phyloP scores from a whole-genome alignment of 2,888 invertebrate species.

The Plemyria rubiginata region DNA sequence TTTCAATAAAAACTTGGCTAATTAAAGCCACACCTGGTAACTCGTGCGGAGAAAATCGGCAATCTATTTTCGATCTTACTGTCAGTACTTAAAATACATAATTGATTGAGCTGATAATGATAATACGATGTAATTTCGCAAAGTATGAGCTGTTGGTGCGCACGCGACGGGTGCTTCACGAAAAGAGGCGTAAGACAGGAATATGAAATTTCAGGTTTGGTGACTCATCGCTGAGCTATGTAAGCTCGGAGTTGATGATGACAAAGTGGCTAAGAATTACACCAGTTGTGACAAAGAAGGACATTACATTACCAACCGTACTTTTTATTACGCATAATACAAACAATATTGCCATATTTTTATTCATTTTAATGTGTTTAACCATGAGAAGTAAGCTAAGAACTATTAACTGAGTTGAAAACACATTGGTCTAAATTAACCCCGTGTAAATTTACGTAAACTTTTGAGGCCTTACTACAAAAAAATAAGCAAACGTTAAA shows the following conservation, averaged over 20 bases:
- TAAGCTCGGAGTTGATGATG: neutral
- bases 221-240: slow-evolving; percentile 17
- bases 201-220: slow-evolving; percentile 29
- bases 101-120: slow-evolving; percentile 22
- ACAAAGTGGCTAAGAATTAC: slow-evolving; percentile 11
- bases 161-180: slow-evolving; percentile 52
- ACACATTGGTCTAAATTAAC: too few species aligned
- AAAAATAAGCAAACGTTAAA: too few species aligned
- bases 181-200: slow-evolving; percentile 44
- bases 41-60: slow-evolving; percentile 31
- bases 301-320: neutral
- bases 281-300: neutral
- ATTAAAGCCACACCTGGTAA: slow-evolving; percentile 47
- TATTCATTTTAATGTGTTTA: too few species aligned
- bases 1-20: slow-evolving; percentile 42
- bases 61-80: slow-evolving; percentile 7
- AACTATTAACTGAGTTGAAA: too few species aligned
- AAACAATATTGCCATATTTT: neutral
- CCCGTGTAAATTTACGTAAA: too few species aligned
- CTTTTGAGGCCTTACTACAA: too few species aligned
- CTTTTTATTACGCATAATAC: neutral
- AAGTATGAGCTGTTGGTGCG: slow-evolving; percentile 43
- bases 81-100: slow-evolving; percentile 11
- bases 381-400: too few species aligned
- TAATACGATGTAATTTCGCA: slow-evolving; percentile 24